Evolutionary conservation across 2,888 invertebrate species (phyloP), one percentile per base, ranked within the genome.

Genomic region (Drosophila mimica): DNA sequence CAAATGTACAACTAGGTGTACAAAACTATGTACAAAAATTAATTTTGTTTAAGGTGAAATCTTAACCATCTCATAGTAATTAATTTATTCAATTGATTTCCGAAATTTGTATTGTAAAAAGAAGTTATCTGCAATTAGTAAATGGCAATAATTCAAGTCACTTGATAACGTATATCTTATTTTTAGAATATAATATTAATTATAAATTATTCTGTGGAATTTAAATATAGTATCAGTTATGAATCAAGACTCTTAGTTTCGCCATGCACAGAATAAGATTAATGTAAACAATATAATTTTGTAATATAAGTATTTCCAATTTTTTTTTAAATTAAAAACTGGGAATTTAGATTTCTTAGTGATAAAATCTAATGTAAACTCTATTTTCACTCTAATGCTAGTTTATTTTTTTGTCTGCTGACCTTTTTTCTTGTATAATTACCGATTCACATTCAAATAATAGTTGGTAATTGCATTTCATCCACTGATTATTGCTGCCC

Each of bases 371-470:
- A 46, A 20, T 48, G 15, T 3, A 1, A 15, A 8, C 2, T 56
- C 15, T 0, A n/a, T 49, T 30, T 15, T 36, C 7, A 43, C 25
- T 8, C 4, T 25, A 15, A 7, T 8, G 15, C 15, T 2, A 15
- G 1, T 25, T 25, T 4, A 25, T 25, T 15, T 46, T 46, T 46
- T 4, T 28, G 15, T 9, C 25, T 9, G 15, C 30, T 65, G 17
- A 17, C 13, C 25, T 30, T 28, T 48, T 57, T 40, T 25, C 38
- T 25, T 34, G 33, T 57, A 7, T 36, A 3, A 2, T 36, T 36
- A 36, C 36, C 58, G 49, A 53, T 43, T 53, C 52, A 52, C 34
- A 25, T 49, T 49, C 57, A 74, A 56, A 9, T 13, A 13, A n/a
- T 43, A 20, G 59, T 40, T 20, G 17, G 30, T 30, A 68, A 54